phyloP scores from a whole-genome alignment of 2,797 vertebrate species.

The Pristis pectinata region DNA sequence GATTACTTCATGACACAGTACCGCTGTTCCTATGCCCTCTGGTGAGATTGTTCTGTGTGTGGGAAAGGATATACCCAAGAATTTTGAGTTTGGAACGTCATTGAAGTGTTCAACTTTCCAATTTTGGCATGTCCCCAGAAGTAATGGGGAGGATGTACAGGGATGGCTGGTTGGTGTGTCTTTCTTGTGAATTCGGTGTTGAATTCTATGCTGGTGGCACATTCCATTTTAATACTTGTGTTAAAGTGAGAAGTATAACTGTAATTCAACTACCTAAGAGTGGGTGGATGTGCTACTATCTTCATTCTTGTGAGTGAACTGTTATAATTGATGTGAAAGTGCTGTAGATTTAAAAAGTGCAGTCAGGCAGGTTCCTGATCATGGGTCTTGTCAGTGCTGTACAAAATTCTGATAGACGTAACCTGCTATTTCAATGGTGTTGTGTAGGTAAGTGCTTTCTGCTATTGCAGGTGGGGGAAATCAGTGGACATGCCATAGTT shows the following conservation, averaged over 20 bases:
- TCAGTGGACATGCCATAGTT: background rate
- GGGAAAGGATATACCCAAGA: no score
- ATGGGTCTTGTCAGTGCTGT: background rate
- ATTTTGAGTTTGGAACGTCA: no score
- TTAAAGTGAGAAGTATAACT: background rate
- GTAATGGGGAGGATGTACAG: no score
- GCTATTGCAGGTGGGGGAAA: background rate
- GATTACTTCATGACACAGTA: no score
- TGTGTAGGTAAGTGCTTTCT: background rate
- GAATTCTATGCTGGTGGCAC: no score
- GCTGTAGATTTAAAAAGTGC: background rate
- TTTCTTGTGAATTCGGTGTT: no score
- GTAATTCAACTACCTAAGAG: background rate
- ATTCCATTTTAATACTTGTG: no score
- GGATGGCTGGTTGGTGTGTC: no score
- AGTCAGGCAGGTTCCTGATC: background rate
- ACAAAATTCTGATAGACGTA: background rate
- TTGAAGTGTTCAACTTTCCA: no score
- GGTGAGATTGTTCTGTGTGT: no score
- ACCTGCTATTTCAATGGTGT: background rate
- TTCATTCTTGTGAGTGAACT: background rate
- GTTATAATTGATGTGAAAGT: background rate
- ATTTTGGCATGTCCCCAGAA: no score
- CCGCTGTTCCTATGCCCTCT: no score
- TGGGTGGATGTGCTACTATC: background rate